Percentiles rank a stretch among this genome's conserved stretches.
These are phyloP conservation scores for Tipula lateralis DNA, from an alignment of 2,888 invertebrate genomes.

Conservation along the genomic window DNA sequence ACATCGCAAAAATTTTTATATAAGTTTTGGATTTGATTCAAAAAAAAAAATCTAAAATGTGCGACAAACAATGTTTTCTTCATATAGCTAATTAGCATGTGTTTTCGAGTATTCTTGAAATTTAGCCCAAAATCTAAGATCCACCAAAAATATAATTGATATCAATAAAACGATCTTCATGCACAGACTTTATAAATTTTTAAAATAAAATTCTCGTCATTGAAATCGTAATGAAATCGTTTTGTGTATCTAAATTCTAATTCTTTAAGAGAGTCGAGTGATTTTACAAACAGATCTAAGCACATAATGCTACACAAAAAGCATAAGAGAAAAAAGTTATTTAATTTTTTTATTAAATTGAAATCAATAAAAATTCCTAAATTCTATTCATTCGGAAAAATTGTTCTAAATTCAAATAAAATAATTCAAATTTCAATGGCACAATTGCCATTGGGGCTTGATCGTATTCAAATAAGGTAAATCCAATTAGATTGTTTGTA, in stretches of 20 bases:
- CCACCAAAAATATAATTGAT: background rate
- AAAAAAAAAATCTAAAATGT: background rate
- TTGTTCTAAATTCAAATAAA: constrained; percentile 25
- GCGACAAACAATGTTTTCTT: background rate
- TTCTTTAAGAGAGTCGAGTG: background rate
- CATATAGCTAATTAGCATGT: background rate
- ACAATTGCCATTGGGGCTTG: background rate
- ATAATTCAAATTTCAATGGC: constrained; percentile 6
- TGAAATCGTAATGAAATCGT: background rate
- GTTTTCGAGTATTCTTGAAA: background rate
- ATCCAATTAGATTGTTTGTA: background rate
- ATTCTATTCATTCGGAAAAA: constrained; percentile 5
- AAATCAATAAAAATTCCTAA: constrained; percentile 28
- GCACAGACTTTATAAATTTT: background rate
- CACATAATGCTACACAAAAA: background rate
- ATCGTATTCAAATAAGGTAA: background rate
- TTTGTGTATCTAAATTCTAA: background rate
- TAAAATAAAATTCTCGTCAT: background rate
- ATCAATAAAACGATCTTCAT: background rate
- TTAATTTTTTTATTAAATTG: background rate
- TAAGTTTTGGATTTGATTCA: background rate
- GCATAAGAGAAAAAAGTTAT: background rate
- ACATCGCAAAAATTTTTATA: background rate
- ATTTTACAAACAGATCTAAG: background rate
- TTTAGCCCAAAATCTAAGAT: background rate